Evolutionary conservation across 1,140 invertebrate species (phyloP), one percentile per base, ranked within the genome.

Genomic region (Brachionus manjavacas): DNA sequence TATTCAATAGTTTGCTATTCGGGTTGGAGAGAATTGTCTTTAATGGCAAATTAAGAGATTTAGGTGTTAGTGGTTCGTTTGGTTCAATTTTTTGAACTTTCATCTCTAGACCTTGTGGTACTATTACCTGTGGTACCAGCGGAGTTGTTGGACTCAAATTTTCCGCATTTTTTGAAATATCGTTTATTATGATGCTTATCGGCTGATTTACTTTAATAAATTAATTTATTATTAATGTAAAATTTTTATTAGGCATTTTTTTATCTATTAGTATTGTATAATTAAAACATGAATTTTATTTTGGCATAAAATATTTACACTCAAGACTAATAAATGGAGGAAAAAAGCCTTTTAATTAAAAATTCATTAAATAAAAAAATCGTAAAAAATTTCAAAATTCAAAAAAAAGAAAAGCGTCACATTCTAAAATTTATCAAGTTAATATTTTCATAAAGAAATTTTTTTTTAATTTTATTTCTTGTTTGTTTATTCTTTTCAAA

Each of bases 11-110:
- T n/a, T 72, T 72, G 16, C 9, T 72, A 39, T n/a, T 72, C 2
- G 28, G 20, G 41, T 72, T 72, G n/a, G 35, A 41, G 20, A 72
- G 35, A 72, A 72, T 72, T 20, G 68, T 72, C 41, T 72, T 72
- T 23, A 72, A 41, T 16, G 31, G 68, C 35, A 60, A 60, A 20
- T 60, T 60, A 20, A 60, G 52, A 60, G 52, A 60, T 20, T 72
- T 35, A 1, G 28, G n/a, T 20, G 68, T 7, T 0, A 31, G 28
- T 31, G 66, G 31, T 68, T 72, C 68, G n/a, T 4, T 72, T 41
- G 68, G 35, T 39, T 72, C 39, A 14, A n/a, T n/a, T 72, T 39
- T 39, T 41, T 35, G 39, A 9, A 0, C 39, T 39, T 72, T 72
- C 68, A 72, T 68, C 25, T 68, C 25, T 28, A 68, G 25, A 14